Conservation (phyloP, 2,888 invertebrate genomes). For the Drosophila siamana region DNA sequence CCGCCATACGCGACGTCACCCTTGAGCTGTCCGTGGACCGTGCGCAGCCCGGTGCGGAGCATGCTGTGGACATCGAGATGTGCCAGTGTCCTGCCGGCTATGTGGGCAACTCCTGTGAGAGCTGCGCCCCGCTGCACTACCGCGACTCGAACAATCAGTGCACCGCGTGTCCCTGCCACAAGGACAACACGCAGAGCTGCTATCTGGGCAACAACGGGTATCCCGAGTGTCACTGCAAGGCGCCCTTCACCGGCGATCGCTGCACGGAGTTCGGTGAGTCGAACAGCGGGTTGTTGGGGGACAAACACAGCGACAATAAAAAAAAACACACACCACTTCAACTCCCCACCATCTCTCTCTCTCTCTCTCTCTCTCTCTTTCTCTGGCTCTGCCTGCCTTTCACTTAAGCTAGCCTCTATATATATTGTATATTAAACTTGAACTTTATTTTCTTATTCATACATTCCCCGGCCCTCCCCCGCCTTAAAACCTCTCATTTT, state of each 20-base stretch:
- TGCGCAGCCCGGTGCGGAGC: conserved; percentile 87
- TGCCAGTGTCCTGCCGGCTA: conserved; percentile 94
- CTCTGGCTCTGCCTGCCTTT: no score
- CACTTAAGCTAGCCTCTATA: no score
- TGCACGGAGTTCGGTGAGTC: conserved; percentile 87
- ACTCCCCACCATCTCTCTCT: conserved; percentile 6
- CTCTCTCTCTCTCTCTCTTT: background rate
- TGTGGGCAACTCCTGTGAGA: conserved; percentile 93
- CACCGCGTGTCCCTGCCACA: conserved; percentile 90
- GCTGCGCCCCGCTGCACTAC: conserved; percentile 90
- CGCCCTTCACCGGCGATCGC: conserved; percentile 89
- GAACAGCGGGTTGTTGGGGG: background rate
- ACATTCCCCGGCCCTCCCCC: conserved; percentile 7
- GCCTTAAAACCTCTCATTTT: conserved; percentile 1
- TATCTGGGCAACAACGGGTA: conserved; percentile 88
- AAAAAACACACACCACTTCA: no score
- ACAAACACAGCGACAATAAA: no score
- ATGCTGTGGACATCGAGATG: conserved; percentile 92
- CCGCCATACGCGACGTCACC: conserved; percentile 91
- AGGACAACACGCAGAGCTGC: conserved; percentile 72
- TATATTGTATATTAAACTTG: conserved; percentile 52
- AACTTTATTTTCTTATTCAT: conserved; percentile 65
- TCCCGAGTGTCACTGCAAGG: conserved; percentile 90
- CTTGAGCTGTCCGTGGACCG: conserved; percentile 90
- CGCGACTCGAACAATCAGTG: conserved; percentile 87